A percentile compares a stretch with the other conserved stretches of the same genome.
phyloP scores from a whole-genome alignment of 2,113 vertebrate species.

The Eulemur macaco region DNA sequence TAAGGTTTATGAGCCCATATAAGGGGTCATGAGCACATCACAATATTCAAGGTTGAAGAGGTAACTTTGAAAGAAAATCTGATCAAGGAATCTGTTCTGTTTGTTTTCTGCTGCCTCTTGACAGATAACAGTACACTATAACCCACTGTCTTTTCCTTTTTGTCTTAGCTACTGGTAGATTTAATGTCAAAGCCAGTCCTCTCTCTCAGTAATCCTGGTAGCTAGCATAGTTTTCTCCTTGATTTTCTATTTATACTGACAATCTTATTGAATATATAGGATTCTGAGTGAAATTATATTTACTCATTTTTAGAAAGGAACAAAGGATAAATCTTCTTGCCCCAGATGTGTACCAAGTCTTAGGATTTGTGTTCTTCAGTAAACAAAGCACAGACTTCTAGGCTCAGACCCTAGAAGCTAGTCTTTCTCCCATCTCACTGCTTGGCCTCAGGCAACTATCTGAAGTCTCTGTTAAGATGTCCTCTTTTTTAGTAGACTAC shows the following conservation, averaged over 20 bases:
- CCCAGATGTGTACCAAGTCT: neutral
- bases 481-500: neutral
- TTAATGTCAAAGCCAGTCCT: neutral
- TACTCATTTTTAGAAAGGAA: neutral
- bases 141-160: neutral
- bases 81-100: neutral
- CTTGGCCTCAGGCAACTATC: neutral
- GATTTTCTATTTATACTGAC: neutral
- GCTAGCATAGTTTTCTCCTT: neutral
- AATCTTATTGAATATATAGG: neutral
- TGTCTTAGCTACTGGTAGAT: neutral
- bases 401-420: neutral
- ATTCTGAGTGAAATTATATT: neutral
- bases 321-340: neutral
- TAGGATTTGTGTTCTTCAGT: neutral
- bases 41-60: neutral
- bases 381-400: neutral
- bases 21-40: neutral
- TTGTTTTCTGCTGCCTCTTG: constrained; percentile 18
- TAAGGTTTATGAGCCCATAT: neutral
- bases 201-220: neutral
- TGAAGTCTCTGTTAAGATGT: neutral
- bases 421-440: neutral
- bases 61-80: neutral
- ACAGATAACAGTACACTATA: neutral